Percentiles rank a stretch among this genome's conserved stretches.
These are phyloP conservation scores for Drosophila bunnanda DNA, from an alignment of 2,888 invertebrate species.

Conservation along the genomic window DNA sequence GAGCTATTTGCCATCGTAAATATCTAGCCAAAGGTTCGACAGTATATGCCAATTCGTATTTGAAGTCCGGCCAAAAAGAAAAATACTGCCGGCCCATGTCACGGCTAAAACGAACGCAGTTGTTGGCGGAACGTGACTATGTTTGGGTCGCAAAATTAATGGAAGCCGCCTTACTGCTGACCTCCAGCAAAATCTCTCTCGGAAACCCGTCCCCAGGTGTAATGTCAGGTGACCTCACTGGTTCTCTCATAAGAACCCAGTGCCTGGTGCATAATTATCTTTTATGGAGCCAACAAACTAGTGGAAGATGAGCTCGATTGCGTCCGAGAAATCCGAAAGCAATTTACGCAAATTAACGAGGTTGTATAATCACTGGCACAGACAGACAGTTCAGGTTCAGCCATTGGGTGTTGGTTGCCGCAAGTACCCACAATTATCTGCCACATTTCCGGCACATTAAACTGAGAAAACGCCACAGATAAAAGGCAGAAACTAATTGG, in stretches of 20 bases:
- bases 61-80: slow-evolving; percentile 22
- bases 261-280: slow-evolving; percentile 23
- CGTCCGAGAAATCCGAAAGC: slow-evolving; percentile 27
- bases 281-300: slow-evolving; percentile 27
- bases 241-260: slow-evolving; percentile 12
- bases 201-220: slow-evolving; percentile 40
- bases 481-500: slow-evolving; percentile 13
- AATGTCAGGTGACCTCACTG: slow-evolving; percentile 38
- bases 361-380: slow-evolving; percentile 32
- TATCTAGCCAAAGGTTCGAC: slow-evolving; percentile 30
- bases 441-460: slow-evolving; percentile 66
- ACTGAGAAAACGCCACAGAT: slow-evolving; percentile 30
- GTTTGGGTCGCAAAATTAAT: slow-evolving; percentile 19
- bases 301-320: slow-evolving; percentile 26
- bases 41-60: slow-evolving; percentile 22
- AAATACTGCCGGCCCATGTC: slow-evolving; percentile 54
- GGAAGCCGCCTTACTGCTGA: slow-evolving; percentile 14
- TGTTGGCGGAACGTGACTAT: slow-evolving; percentile 66
- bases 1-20: slow-evolving; percentile 54
- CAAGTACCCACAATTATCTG: slow-evolving; percentile 13
- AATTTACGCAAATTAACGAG: slow-evolving; percentile 32
- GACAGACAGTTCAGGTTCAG: slow-evolving; percentile 21
- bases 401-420: slow-evolving; percentile 9
- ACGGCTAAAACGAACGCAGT: slow-evolving; percentile 41
- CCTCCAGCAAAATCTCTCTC: slow-evolving; percentile 20